Evolutionary conservation across 2,797 vertebrate species (phyloP).

Genomic region (Pseudochaenichthys georgianus): DNA sequence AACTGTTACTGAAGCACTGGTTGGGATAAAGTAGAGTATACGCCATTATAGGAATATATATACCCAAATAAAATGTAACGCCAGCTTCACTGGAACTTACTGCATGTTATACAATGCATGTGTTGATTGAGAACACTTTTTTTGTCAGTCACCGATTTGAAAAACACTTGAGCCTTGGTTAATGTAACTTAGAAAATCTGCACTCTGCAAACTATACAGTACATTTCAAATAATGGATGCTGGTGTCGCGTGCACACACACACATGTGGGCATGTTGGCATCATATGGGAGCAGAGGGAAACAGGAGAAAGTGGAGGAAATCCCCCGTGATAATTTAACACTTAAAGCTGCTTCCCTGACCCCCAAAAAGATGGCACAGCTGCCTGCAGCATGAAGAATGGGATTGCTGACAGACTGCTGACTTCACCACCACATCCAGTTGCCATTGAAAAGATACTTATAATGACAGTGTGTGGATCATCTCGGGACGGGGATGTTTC

Average conservation of each 20-base stretch:
- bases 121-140: too few species aligned
- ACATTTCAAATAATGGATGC: neutral
- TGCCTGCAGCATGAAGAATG: slow-evolving; percentile 37
- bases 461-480: slow-evolving; percentile 31
- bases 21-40: too few species aligned
- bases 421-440: neutral
- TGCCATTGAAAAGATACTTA: slow-evolving; percentile 28
- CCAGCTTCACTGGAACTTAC: too few species aligned
- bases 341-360: slow-evolving; percentile 29
- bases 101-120: too few species aligned
- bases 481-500: neutral
- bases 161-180: too few species aligned
- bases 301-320: slow-evolving; percentile 36
- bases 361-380: slow-evolving; percentile 15
- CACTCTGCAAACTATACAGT: neutral
- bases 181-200: too few species aligned
- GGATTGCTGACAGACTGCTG: slow-evolving; percentile 42
- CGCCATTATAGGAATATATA: too few species aligned
- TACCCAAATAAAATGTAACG: too few species aligned
- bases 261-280: slow-evolving; percentile 7
- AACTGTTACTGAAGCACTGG: too few species aligned
- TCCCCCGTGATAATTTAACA: slow-evolving; percentile 23
- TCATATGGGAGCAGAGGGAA: slow-evolving; percentile 12
- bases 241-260: neutral
- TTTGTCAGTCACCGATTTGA: too few species aligned